Conservation (phyloP, 2,888 invertebrate genomes). For the Dryocosmus kuriphilus region DNA sequence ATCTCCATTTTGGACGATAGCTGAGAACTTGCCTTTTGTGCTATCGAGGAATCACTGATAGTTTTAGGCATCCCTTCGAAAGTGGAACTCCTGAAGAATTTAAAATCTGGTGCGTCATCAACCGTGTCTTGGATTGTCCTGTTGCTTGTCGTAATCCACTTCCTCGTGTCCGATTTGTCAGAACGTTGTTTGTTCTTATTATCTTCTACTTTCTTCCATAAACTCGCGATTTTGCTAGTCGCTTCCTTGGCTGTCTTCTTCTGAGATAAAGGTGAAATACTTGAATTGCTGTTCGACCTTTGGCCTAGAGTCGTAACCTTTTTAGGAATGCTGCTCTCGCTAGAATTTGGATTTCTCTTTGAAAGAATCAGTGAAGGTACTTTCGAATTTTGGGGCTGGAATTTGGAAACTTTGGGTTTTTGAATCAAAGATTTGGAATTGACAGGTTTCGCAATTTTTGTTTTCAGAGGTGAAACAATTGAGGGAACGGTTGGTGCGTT, state of each 20-base stretch:
- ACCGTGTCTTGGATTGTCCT: slow-evolving; percentile 48
- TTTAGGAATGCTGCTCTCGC: slow-evolving; percentile 15
- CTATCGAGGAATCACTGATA: slow-evolving; percentile 14
- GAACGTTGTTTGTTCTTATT: slow-evolving; percentile 80
- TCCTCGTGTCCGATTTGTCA: slow-evolving; percentile 81
- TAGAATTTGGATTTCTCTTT: neutral
- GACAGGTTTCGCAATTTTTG: slow-evolving; percentile 69
- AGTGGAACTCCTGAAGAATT: slow-evolving; percentile 82
- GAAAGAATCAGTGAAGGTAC: neutral
- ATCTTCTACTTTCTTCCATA: slow-evolving; percentile 89
- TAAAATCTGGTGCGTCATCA: slow-evolving; percentile 52
- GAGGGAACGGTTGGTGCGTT: slow-evolving; percentile 72
- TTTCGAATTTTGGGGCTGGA: neutral
- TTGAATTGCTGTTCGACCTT: slow-evolving; percentile 82
- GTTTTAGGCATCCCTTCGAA: slow-evolving; percentile 79
- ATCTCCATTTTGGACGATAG: slow-evolving; percentile 41
- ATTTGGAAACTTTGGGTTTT: neutral
- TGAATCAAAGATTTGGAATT: slow-evolving; percentile 53
- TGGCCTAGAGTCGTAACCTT: slow-evolving; percentile 58
- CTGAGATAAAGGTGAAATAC: slow-evolving; percentile 75
- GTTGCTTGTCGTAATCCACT: slow-evolving; percentile 76
- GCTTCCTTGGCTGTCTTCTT: slow-evolving; percentile 81
- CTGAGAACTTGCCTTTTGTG: neutral
- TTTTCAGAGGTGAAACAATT: slow-evolving; percentile 66
- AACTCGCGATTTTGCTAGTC: slow-evolving; percentile 88